phyloP scores from a whole-genome alignment of 2,797 vertebrate genomes.

The Cossypha niveicapilla region DNA sequence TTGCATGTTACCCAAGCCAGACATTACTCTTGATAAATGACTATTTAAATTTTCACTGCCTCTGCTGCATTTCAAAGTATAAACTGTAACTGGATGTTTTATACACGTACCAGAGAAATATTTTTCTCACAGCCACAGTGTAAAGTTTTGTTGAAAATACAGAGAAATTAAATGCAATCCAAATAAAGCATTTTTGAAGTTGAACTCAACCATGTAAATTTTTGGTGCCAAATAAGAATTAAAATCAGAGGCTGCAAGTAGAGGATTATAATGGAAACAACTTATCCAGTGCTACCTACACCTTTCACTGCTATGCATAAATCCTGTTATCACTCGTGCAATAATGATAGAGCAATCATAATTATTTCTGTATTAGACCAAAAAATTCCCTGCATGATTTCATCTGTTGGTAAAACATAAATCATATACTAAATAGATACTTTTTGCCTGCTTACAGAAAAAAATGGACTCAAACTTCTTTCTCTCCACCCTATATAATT shows the following conservation, averaged over 20 bases:
- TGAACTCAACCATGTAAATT: neutral
- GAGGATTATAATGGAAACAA: neutral
- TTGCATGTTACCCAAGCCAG: neutral
- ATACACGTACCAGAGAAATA: neutral
- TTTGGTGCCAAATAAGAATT: neutral
- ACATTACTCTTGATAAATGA: constrained; percentile 25
- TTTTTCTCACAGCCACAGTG: neutral
- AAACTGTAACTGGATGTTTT: constrained; percentile 20
- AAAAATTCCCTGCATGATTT: neutral
- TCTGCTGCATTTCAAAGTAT: neutral
- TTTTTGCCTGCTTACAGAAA: neutral
- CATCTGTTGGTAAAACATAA: neutral
- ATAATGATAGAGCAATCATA: neutral
- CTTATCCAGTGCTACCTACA: constrained; percentile 1
- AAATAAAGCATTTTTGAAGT: constrained; percentile 17
- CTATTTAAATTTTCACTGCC: constrained; percentile 34
- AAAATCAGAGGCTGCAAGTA: neutral
- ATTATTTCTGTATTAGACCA: neutral
- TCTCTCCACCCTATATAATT: neutral
- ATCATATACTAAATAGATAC: neutral
- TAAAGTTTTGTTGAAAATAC: neutral
- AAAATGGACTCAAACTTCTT: neutral
- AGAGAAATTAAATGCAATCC: constrained; percentile 5
- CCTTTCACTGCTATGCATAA: neutral
- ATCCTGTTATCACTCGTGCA: neutral